A percentile compares a stretch with the other conserved stretches of the same genome.
Conservation (phyloP, 2,113 vertebrate genomes). For the Tragelaphus buxtoni region DNA sequence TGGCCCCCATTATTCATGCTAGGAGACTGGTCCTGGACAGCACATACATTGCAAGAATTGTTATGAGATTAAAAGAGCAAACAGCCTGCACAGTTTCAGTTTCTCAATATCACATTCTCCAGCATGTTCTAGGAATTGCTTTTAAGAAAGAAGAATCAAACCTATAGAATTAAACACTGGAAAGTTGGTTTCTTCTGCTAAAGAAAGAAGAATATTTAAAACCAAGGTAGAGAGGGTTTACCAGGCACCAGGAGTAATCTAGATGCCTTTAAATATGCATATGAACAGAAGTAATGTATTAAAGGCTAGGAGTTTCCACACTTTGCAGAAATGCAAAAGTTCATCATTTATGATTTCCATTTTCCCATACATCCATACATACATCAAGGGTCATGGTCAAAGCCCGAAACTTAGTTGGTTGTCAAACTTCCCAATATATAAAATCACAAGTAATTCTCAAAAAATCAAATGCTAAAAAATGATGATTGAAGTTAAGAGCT, state of each 20-base stretch:
- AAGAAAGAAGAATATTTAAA: neutral
- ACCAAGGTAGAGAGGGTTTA: neutral
- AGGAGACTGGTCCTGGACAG: slow-evolving; percentile 27
- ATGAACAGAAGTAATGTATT: neutral
- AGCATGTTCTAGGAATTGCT: neutral
- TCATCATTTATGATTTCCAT: neutral
- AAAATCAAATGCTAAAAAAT: neutral
- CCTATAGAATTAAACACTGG: neutral
- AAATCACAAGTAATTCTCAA: neutral
- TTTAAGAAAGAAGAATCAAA: neutral
- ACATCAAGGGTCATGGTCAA: neutral
- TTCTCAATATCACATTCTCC: neutral
- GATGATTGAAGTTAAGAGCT: neutral
- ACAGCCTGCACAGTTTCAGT: neutral
- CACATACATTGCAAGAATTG: neutral
- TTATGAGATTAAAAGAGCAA: neutral
- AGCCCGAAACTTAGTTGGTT: neutral
- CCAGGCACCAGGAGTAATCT: neutral
- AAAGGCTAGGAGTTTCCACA: neutral
- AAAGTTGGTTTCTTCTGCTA: neutral
- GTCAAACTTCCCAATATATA: neutral
- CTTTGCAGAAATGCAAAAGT: neutral
- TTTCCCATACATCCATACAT: neutral
- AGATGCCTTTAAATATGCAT: neutral
- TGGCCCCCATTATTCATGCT: slow-evolving; percentile 43